Base-by-base conservation (phyloP, 2,888 invertebrate species). In the Sinelater perroti region DNA sequence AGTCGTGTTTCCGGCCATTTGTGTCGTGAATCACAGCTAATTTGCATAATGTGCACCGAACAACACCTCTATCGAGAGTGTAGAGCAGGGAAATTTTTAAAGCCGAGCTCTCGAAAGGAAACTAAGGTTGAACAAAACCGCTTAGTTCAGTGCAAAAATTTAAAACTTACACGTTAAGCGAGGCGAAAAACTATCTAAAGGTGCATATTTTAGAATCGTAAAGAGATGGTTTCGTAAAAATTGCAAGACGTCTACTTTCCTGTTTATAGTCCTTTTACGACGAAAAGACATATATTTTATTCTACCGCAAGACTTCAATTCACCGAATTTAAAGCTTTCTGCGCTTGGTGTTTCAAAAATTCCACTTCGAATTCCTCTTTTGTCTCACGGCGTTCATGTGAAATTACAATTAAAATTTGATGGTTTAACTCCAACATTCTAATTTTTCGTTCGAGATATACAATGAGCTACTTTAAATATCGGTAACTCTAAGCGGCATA, bases 211-310 rank as follows among this genome's bases (percentile, higher is more conserved):
- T 24, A 40, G 21, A 40, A 40, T 24, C 21, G 4, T 13, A 24
- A 40, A 40, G 24, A 13, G 13, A 13, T n/a, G 24, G 17, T 35
- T 35, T 35, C 21, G 2, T n/a, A 1, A 38, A 13, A 38, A 13
- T 40, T 40, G 40, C 10, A 21, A 16, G 16, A 40, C 7, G 40
- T 16, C 24, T 13, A 24, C 14, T 11, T 40, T 24, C 10, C 26
- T 24, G 40, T 40, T 40, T 40, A 40, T 24, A 24, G n/a, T 13
- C 14, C 26, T 40, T 40, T 40, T 40, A 40, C 20, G 40, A 40
- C 20, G 14, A 5, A 24, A 24, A 24, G 24, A 40, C 24, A 24
- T 21, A 40, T 40, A 13, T 13, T 40, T 40, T 40, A 35, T 35
- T 13, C 16, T 11, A 17, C 7, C 7, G 18, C 8, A 18, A 18